Base-by-base conservation (phyloP, 2,888 invertebrate species). In the Dione juno region DNA sequence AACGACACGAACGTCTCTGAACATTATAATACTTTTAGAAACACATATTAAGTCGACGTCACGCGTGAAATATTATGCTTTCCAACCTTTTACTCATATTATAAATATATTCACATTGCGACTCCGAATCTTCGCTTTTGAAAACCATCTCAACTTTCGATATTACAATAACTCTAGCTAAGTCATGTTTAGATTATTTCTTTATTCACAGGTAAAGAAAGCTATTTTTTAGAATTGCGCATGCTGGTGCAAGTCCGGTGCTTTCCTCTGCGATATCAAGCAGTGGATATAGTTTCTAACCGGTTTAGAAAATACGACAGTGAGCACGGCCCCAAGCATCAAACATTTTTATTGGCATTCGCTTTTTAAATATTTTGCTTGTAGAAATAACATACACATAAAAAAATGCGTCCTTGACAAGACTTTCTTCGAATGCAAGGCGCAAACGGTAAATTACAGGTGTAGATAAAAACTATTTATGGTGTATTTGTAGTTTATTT, bases 221-320 rank as follows among this genome's bases (percentile, higher is more conserved):
- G 84, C 82, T 86, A 82, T 82, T 79, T 80, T 84, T 86, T 64
- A 64, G 82, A 83, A 79, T 59, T 67, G 59, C 63, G 59, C 41
- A 67, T 61, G 69, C 69, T 65, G 86, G 61, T 64, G 59, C 69
- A 87, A 86, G 85, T 84, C 85, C 85, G 86, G 86, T 87, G 88
- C 89, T 92, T 91, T 92, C 90, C 91, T 90, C 89, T 88, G 85
- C 87, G 86, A 92, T 90, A 89, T 91, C 92, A 90, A 92, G 91
- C 91, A 92, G 83, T 92, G 83, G 90, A 90, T 88, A 35, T 45
- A 92, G 90, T 93, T 92, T 93, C 92, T 93, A 93, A 92, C 92
- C 89, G 92, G 93, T 93, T 91, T 92, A 92, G 93, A 92, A 92
- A 92, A 92, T 87, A 84, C 87, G 85, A 87, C 71, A 79, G 79